Evolutionary conservation across 2,113 vertebrate species (phyloP).

Genomic region (cattle (Bos taurus)): ARS-UCD2.0 NC_037330.1:39058501-39059000

Average conservation of each 20-base stretch:
- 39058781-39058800: background rate
- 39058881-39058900: background rate
- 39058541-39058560: background rate
- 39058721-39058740: background rate
- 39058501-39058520: background rate
- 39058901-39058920: background rate
- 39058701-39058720: background rate
- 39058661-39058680: background rate
- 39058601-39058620: background rate
- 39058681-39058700: background rate
- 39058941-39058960: background rate
- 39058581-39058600: background rate
- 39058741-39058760: background rate
- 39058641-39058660: background rate
- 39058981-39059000: background rate
- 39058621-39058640: background rate
- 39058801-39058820: background rate
- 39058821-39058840: background rate
- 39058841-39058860: background rate
- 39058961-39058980: background rate
- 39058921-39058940: background rate
- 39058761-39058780: background rate
- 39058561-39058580: background rate
- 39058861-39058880: background rate
- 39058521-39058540: background rate